Base-by-base conservation (phyloP, 2,113 vertebrate species). In the Sprattus sprattus region DNA sequence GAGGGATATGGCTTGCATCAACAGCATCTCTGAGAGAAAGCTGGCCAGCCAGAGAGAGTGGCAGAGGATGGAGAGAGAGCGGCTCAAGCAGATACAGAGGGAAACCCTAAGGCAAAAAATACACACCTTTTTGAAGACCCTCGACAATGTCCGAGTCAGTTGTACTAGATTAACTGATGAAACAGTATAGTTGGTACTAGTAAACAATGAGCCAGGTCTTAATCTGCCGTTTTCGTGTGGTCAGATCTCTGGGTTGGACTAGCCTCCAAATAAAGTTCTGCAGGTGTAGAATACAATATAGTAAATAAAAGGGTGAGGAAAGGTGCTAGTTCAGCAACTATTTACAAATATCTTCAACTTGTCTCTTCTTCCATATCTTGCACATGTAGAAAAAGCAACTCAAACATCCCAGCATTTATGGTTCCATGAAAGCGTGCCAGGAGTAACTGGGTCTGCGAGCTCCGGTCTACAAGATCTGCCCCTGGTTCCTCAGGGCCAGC, bases 21-120 rank as follows among this genome's bases (percentile, higher is more conserved):
- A 96, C 90, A 92, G 90, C 47, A 96, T 96, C 83, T 95, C 92
- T 9, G 88, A 93, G 20, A 95, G 93, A 75, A 93, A 95, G 88
- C 83, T 91, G 83, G 91, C 82, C 22, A 89, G 81, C 50, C 91
- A 88, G 45, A 90, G 90, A 86, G 89, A 91, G 86, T 78, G 84
- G 44, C 88, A 87, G 39, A 64, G 75, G 67, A 90, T 92, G 85
- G 93, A 93, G 78, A 50, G 83, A 81, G 92, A 94, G 84, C 86
- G 64, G 57, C 85, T 88, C 16, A 92, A 82, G 49, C 75, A 25
- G 67, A 50, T 91, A 6, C 90, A 94, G 89, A 92, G 88, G 89
- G 93, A 93, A 4, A 85, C 86, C 20, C 85, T 95, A 46, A 90
- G 89, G 45, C 86, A 93, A 64, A 95, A 89, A 88, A 92, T 96